Base-by-base conservation (phyloP, 92 coral and sea anemone species). In the Paramuricea clavata region DNA sequence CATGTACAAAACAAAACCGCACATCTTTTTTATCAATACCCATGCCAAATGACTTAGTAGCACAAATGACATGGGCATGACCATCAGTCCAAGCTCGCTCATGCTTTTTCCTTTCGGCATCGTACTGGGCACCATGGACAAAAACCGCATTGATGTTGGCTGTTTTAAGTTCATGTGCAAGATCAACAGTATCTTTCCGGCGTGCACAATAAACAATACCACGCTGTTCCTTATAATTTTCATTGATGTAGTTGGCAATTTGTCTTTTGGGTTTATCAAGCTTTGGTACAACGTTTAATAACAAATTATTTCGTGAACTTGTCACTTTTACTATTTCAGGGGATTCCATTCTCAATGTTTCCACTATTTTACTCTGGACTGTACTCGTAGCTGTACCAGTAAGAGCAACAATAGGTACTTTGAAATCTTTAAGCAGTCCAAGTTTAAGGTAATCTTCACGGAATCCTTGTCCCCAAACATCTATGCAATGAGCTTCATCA, bases 171-270 rank as follows among this genome's bases (percentile, higher is more conserved):
- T 39, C 82, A 50, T 69, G 80, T 26, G 89, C 89, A 81, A 77
- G 56, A 47, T 86, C 90, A 13, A 86, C 89, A 25, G 85, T 54
- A 35, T 86, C 89, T 73, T 77, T 71, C 21, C 89, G 35, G 9
- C 67, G 42, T 23, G 85, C 84, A 67, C 89, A 86, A 42, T 78
- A 86, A 27, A 86, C 85, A 78, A 86, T 86, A 27, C 89, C 89
- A 39, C 78, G 72, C 56, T 43, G 49, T 27, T 78, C 71, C 79
- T 86, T 62, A 78, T 56, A 78, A 47, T 67, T 32, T 31, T 76
- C 84, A 61, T 28, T 49, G 41, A 86, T 42, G 11, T 56, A 59
- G 54, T 33, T 36, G 32, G 83, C 89, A 50, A 42, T 60, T 78
- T 76, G 89, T 32, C 64, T 31, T 68, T 86, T 86, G 25, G 85